Base-by-base conservation (phyloP, 2,797 vertebrate genomes). In the Rhinatrema bivittatum region DNA sequence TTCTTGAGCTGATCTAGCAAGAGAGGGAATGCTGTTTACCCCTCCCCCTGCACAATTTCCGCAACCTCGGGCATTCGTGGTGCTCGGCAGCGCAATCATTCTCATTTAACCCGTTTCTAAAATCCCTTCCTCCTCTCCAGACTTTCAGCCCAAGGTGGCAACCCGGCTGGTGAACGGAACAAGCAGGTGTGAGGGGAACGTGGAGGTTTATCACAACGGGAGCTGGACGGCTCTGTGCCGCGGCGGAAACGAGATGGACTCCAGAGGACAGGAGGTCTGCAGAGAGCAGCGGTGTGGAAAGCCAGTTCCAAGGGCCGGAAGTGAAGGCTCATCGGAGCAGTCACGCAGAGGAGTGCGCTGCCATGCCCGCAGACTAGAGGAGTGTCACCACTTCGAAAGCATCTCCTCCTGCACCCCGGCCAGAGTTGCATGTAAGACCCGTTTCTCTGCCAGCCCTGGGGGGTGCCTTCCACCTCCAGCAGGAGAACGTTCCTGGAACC, bases 401-500 rank as follows among this genome's bases (percentile, higher is more conserved):
- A 5, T 0, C 0, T 10, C 0, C 9, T 0, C 1, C 23, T 81
- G 78, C 60, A 40, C 24, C 46, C 39, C 50, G 13, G 71, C 42
- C 40, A 44, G 57, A 5, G 22, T 79, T 2, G 50, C 50, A 17
- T 81, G 78, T 81, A 58, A 78, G 78, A 58, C n/a, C n/a, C n/a
- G n/a, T n/a, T n/a, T n/a, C n/a, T n/a, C n/a, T n/a, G n/a, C n/a
- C n/a, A n/a, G n/a, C n/a, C n/a, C n/a, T n/a, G n/a, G n/a, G n/a
- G n/a, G n/a, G n/a, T n/a, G n/a, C n/a, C n/a, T n/a, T n/a, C n/a
- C n/a, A n/a, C n/a, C n/a, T n/a, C n/a, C n/a, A n/a, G n/a, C n/a
- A n/a, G n/a, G n/a, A n/a, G n/a, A n/a, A n/a, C n/a, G n/a, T n/a
- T n/a, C n/a, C n/a, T n/a, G n/a, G n/a, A n/a, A n/a, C n/a, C n/a